Percentiles rank a stretch among this genome's conserved stretches.
These are phyloP conservation scores for Triplophysa yarkandensis DNA, from an alignment of 2,797 vertebrate genomes.

Conservation along the genomic window DNA sequence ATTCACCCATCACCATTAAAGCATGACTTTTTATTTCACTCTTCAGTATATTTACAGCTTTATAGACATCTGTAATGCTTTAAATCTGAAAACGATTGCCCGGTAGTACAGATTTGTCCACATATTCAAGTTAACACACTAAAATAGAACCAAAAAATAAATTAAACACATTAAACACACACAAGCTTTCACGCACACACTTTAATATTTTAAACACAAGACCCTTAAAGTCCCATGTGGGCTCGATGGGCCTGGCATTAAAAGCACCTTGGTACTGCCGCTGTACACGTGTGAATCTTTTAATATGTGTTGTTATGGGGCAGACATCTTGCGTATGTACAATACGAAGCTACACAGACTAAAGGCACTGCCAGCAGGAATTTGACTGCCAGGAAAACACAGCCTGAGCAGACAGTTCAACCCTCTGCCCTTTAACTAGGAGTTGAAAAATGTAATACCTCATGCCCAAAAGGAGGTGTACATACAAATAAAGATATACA, in stretches of 20 bases:
- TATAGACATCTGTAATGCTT: slow-evolving; percentile 71
- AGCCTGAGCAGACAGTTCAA: slow-evolving; percentile 54
- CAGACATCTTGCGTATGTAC: slow-evolving; percentile 55
- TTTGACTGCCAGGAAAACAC: slow-evolving; percentile 37
- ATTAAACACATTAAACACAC: neutral
- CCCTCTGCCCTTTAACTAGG: neutral
- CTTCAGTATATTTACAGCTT: slow-evolving; percentile 73
- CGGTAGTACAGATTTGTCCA: slow-evolving; percentile 68
- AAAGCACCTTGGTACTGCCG: slow-evolving; percentile 46
- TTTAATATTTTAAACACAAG: slow-evolving; percentile 5
- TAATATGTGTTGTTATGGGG: slow-evolving; percentile 32
- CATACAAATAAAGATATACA: neutral
- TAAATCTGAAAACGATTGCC: slow-evolving; percentile 63
- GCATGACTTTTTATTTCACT: slow-evolving; percentile 73
- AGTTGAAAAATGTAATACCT: slow-evolving; percentile 24
- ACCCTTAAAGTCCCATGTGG: slow-evolving; percentile 31
- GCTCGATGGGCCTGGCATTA: slow-evolving; percentile 24
- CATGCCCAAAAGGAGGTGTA: slow-evolving; percentile 18
- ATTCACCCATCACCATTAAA: slow-evolving; percentile 62
- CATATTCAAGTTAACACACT: slow-evolving; percentile 61
- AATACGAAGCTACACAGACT: slow-evolving; percentile 65
- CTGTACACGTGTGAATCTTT: slow-evolving; percentile 22
- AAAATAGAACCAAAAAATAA: slow-evolving; percentile 62
- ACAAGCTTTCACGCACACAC: slow-evolving; percentile 21
- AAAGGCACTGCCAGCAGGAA: slow-evolving; percentile 80